Conservation (phyloP, 35 echinoderm and acorn worm genomes). For the Antedon bifida region DNA sequence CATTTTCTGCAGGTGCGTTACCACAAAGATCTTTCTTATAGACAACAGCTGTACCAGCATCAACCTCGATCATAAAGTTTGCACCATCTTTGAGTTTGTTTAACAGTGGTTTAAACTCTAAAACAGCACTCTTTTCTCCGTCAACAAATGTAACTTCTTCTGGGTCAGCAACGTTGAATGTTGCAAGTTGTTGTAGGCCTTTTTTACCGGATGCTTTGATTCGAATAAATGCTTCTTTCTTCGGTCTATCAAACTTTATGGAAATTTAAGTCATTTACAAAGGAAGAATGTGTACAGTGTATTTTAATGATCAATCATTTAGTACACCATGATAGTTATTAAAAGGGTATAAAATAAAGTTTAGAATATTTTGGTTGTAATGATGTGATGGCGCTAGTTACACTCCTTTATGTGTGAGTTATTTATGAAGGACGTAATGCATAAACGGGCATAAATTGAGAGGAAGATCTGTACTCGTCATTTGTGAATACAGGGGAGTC, state of each 20-base stretch:
- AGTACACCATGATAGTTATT: no score
- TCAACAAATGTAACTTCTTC: background rate
- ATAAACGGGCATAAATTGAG: no score
- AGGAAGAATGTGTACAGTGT: no score
- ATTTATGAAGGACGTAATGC: no score
- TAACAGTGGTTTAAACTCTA: background rate
- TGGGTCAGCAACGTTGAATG: background rate
- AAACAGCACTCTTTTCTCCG: background rate
- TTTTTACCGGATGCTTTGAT: background rate
- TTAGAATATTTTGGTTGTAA: no score
- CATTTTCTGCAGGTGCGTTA: background rate
- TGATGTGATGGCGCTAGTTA: no score
- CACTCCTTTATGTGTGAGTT: no score
- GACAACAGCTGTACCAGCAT: background rate
- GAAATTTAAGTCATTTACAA: background rate
- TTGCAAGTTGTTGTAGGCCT: background rate
- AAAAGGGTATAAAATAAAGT: no score
- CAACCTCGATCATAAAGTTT: background rate
- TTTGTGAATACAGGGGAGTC: no score
- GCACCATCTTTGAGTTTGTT: background rate
- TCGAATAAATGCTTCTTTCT: background rate
- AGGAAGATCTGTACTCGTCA: no score
- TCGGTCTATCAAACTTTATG: background rate
- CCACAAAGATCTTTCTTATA: background rate
- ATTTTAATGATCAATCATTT: no score